Evolutionary conservation across 2,113 vertebrate genomes (phyloP).

Genomic region (Mus spicilegus): DNA sequence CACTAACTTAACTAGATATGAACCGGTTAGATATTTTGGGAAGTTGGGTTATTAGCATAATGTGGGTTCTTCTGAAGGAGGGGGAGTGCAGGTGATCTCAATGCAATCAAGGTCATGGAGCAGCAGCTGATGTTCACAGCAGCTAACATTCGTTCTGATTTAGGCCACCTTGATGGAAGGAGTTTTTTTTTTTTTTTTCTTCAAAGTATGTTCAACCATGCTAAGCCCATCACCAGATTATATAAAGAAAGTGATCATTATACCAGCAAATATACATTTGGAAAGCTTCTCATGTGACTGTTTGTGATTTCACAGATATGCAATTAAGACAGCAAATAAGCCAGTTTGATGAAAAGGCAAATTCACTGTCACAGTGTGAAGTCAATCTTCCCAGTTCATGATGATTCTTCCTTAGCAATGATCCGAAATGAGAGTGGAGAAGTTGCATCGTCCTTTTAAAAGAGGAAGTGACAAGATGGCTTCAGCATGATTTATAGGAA

Average conservation of each 20-base stretch:
- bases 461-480: conserved; percentile 24
- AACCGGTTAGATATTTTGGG: conserved; percentile 80
- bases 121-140: conserved; percentile 63
- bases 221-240: conserved; percentile 55
- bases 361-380: conserved; percentile 58
- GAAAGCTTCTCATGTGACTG: conserved; percentile 43
- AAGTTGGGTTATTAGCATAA: conserved; percentile 79
- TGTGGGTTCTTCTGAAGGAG: conserved; percentile 73
- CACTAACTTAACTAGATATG: conserved; percentile 72
- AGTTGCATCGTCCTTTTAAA: background rate
- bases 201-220: conserved; percentile 52
- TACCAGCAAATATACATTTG: conserved; percentile 9
- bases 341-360: conserved; percentile 60
- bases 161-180: conserved; percentile 47
- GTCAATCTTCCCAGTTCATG: conserved; percentile 50
- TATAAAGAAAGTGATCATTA: conserved; percentile 68
- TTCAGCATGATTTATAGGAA: conserved; percentile 57
- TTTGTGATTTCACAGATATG: conserved; percentile 65
- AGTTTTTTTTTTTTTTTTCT: background rate
- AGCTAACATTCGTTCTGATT: conserved; percentile 65
- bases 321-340: conserved; percentile 69
- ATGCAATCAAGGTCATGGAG: conserved; percentile 72
- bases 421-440: conserved; percentile 48
- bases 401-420: conserved; percentile 63
- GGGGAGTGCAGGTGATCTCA: conserved; percentile 67